Percentiles rank a stretch among this genome's conserved stretches.
Evolutionary conservation across 92 coral and sea anemone species (phyloP).

Genomic region (Epizoanthus fatuus): DNA sequence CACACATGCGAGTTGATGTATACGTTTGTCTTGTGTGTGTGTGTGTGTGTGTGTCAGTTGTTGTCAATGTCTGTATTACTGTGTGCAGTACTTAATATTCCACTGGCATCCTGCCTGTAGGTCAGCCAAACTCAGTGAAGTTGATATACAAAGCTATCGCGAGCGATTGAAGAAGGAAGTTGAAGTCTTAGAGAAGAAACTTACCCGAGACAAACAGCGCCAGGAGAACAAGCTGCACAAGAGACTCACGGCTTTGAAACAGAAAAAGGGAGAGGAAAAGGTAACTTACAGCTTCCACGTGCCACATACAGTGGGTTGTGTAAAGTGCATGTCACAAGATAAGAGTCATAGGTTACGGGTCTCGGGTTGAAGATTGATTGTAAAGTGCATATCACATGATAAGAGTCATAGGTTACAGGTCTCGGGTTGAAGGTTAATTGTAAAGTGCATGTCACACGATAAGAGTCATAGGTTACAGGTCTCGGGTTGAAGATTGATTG

Average conservation of each 20-base stretch:
- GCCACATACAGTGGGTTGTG: not conserved
- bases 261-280: constrained; percentile 86
- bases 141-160: constrained; percentile 79
- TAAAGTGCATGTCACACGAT: too few species aligned
- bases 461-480: too few species aligned
- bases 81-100: not conserved
- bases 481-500: too few species aligned
- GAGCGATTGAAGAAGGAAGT: constrained; percentile 86
- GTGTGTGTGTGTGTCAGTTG: not conserved
- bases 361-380: too few species aligned
- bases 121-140: constrained; percentile 82
- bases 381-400: too few species aligned
- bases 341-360: too few species aligned
- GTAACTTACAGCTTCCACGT: constrained; percentile 34
- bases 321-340: not conserved
- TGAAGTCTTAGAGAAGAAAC: constrained; percentile 82
- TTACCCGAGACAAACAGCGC: constrained; percentile 78
- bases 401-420: too few species aligned
- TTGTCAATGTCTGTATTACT: not conserved
- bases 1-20: too few species aligned
- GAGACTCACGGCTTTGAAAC: constrained; percentile 88
- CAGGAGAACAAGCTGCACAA: constrained; percentile 91
- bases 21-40: too few species aligned
- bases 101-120: constrained; percentile 14
- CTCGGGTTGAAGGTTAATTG: too few species aligned